Base-by-base conservation (phyloP, 37 sponge, comb jelly and placozoan genomes). In the Chondrilla cf. caribensis region DNA sequence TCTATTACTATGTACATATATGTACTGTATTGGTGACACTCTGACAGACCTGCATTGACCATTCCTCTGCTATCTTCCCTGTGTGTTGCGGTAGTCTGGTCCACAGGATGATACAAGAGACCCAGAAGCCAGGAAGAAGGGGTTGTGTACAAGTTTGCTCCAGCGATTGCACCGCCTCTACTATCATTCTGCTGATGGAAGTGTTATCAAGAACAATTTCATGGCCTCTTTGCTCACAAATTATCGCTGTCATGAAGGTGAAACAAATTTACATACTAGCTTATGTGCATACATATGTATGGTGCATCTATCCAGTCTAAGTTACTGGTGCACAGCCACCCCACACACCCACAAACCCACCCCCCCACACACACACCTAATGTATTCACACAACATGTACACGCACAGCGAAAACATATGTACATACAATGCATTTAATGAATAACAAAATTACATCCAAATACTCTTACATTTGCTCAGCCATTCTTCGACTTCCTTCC, bases 171-270 rank as follows among this genome's bases (percentile, higher is more conserved):
- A 73, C 25, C 7, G 24, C 8, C 18, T 14, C 42, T 73, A 73
- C 36, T 33, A 33, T 33, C 29, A 26, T 2, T 67, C 35, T 3
- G 25, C 24, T 39, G 44, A 39, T 43, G 24, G 15, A 2, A 73
- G 24, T 14, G 24, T 39, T 1, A 17, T 73, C 40, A 73, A 73
- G 25, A 73, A 40, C 11, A 37, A 73, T 21, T 39, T 36, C 6
- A 73, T 42, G 44, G 76, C 76, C 21, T 39, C 38, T n/a, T 6
- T 73, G 2, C 44, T 73, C 25, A 73, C 76, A 2, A 73, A 73
- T 25, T 73, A 73, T 24, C 41, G 76, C 41, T 40, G 76, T 6
- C 76, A 73, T 73, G 76, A 73, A 73, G 76, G 76, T 73, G 29
- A 60, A 19, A 60, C 29, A 60, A 19, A 28, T 15, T 19, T 60